Percentiles rank a stretch among this genome's conserved stretches.
These are phyloP conservation scores for Ptilodon capucinus DNA, from an alignment of 2,888 invertebrate species.

Conservation along the genomic window DNA sequence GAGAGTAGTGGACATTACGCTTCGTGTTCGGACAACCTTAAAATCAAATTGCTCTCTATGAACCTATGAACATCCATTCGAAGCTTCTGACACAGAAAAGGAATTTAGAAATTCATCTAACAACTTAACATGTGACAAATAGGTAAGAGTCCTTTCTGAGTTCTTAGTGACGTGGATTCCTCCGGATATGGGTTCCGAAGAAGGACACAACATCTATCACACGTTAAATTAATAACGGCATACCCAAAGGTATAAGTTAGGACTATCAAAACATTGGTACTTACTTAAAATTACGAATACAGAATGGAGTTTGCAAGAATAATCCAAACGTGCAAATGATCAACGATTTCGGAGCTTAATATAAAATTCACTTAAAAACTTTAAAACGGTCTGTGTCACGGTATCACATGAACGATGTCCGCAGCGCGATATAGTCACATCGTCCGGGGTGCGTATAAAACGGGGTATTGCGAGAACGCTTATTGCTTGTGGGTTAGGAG, in stretches of 20 bases:
- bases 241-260: slow-evolving; percentile 36
- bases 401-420: slow-evolving; percentile 56
- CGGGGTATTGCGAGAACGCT: slow-evolving; percentile 20
- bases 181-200: neutral
- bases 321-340: slow-evolving; percentile 76
- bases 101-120: slow-evolving; percentile 9
- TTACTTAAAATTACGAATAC: slow-evolving; percentile 51
- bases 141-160: neutral
- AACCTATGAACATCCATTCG: slow-evolving; percentile 28
- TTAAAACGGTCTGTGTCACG: slow-evolving; percentile 47
- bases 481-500: slow-evolving; percentile 77
- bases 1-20: slow-evolving; percentile 8
- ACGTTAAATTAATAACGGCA: slow-evolving; percentile 28
- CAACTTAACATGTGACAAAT: slow-evolving; percentile 18
- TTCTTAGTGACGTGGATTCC: too few species aligned
- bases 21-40: slow-evolving; percentile 27
- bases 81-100: slow-evolving; percentile 28
- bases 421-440: slow-evolving; percentile 18
- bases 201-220: slow-evolving; percentile 13
- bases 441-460: slow-evolving; percentile 8
- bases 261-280: slow-evolving; percentile 49
- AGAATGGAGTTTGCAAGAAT: slow-evolving; percentile 60
- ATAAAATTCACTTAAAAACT: slow-evolving; percentile 57
- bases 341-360: slow-evolving; percentile 55
- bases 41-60: slow-evolving; percentile 41